Conservation (phyloP, 2,888 invertebrate genomes). For the Globia sparganii region DNA sequence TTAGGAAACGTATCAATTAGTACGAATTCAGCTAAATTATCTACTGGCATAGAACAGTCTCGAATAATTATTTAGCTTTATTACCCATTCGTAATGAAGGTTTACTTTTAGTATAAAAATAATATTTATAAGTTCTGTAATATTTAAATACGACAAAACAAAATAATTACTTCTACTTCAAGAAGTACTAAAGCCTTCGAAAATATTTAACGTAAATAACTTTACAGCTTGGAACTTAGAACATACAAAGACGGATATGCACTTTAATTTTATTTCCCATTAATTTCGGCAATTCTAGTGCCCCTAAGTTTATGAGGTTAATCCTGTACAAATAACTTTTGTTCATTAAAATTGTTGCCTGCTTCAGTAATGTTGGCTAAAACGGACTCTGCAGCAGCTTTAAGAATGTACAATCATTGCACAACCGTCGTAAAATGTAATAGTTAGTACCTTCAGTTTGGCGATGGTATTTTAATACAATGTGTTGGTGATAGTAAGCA, state of each 20-base stretch:
- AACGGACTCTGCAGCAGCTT: slow-evolving; percentile 11
- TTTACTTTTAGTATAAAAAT: background rate
- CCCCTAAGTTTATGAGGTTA: slow-evolving; percentile 31
- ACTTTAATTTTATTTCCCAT: slow-evolving; percentile 19
- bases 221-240: slow-evolving; percentile 22
- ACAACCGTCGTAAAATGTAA: slow-evolving; percentile 22
- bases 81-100: slow-evolving; percentile 21
- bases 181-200: slow-evolving; percentile 10
- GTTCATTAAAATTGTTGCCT: slow-evolving; percentile 37
- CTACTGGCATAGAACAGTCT: slow-evolving; percentile 27
- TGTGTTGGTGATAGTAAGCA: background rate
- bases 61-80: slow-evolving; percentile 29
- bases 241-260: slow-evolving; percentile 24
- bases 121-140: slow-evolving; percentile 19
- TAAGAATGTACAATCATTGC: slow-evolving; percentile 6
- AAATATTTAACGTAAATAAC: slow-evolving; percentile 23
- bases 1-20: slow-evolving; percentile 47
- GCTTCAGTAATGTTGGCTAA: background rate
- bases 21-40: slow-evolving; percentile 41
- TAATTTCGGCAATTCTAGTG: slow-evolving; percentile 20
- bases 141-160: slow-evolving; percentile 18
- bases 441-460: background rate
- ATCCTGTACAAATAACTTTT: slow-evolving; percentile 40
- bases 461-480: background rate
- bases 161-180: slow-evolving; percentile 23